These are phyloP conservation scores for Heliconius ethilla DNA, from an alignment of 2,888 invertebrate species.

Conservation along the genomic window DNA sequence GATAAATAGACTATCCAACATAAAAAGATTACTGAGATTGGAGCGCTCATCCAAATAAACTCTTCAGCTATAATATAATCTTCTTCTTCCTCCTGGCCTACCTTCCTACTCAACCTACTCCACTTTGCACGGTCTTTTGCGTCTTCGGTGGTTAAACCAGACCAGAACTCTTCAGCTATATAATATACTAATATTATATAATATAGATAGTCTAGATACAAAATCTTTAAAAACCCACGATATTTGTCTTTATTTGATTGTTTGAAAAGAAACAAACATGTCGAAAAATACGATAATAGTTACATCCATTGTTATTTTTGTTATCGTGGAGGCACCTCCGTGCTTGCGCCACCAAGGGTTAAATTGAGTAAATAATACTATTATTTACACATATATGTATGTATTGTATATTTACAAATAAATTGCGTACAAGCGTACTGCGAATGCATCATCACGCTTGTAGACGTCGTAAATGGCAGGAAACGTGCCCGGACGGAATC, in stretches of 20 bases:
- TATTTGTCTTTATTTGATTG: background rate
- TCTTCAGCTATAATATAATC: too few species aligned
- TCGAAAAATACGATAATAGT: background rate
- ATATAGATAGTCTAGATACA: too few species aligned
- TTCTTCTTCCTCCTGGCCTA: too few species aligned
- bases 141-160: too few species aligned
- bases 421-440: conserved; percentile 13
- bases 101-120: too few species aligned
- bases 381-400: conserved; percentile 5
- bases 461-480: conserved; percentile 11
- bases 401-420: conserved; percentile 1
- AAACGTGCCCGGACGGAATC: background rate
- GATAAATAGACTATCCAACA: too few species aligned
- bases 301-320: conserved; percentile 12
- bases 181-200: too few species aligned
- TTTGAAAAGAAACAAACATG: background rate
- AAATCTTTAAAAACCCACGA: too few species aligned
- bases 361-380: conserved; percentile 15
- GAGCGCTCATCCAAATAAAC: too few species aligned
- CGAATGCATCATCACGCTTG: conserved; percentile 18
- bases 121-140: too few species aligned
- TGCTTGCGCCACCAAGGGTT: conserved; percentile 2
- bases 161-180: too few species aligned
- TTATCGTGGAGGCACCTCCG: background rate
- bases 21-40: too few species aligned